Evolutionary conservation across 1,140 invertebrate genomes (phyloP).

Genomic region (Danaus melanippus): DNA sequence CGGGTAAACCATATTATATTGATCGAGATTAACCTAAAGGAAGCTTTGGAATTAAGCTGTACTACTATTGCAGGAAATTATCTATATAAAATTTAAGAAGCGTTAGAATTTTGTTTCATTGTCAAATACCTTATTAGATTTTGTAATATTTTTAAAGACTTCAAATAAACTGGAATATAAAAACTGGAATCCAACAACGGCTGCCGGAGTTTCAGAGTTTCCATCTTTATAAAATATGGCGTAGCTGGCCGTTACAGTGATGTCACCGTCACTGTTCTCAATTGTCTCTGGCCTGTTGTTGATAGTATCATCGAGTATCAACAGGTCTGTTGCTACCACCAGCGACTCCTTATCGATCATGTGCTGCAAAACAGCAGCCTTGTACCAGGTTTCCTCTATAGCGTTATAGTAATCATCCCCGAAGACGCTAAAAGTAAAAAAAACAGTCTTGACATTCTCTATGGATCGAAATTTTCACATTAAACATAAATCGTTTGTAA

Average conservation of each 20-base stretch:
- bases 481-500: too few relatives aligned
- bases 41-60: too few relatives aligned
- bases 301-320: constrained; percentile 69
- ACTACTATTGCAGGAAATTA: too few relatives aligned
- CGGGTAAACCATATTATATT: background rate
- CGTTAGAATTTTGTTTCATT: too few relatives aligned
- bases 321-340: constrained; percentile 85
- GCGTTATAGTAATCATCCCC: constrained; percentile 84
- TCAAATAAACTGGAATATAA: constrained; percentile 79
- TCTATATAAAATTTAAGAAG: background rate
- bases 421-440: constrained; percentile 75
- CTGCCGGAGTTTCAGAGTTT: constrained; percentile 84
- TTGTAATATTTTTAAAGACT: constrained; percentile 81
- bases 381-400: constrained; percentile 94
- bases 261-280: constrained; percentile 66
- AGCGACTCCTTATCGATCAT: constrained; percentile 81
- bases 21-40: too few relatives aligned
- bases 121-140: constrained; percentile 42
- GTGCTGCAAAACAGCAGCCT: constrained; percentile 90
- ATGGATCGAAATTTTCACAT: too few relatives aligned
- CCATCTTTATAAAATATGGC: constrained; percentile 88
- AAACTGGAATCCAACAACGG: constrained; percentile 87
- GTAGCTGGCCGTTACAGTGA: constrained; percentile 84
- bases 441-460: constrained; percentile 2
- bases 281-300: constrained; percentile 24